Percentiles rank a stretch among this genome's conserved stretches.
Evolutionary conservation across 1,140 invertebrate genomes (phyloP).

Genomic region (Zeugodacus cucurbitae): DNA sequence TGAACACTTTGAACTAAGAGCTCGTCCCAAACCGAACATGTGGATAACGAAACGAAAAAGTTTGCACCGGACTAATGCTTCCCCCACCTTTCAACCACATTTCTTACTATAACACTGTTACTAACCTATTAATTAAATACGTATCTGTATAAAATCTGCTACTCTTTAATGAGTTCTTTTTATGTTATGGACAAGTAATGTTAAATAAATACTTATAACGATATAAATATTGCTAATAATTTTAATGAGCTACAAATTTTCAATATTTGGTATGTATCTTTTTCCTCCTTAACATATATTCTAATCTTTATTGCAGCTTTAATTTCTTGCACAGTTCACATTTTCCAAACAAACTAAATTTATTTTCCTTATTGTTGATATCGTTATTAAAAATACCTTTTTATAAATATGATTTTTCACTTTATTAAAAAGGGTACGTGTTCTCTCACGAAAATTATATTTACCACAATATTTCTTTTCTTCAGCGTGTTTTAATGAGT

Average conservation of each 20-base stretch:
- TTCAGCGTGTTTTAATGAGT: constrained; percentile 42
- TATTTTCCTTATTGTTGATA: not conserved
- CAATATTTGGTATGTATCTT: not conserved
- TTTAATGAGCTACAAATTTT: too few relatives aligned
- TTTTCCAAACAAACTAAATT: not conserved
- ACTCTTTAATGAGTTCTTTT: not conserved
- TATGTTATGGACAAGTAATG: not conserved
- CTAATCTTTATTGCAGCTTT: not conserved
- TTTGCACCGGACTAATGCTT: not conserved
- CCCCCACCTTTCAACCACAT: not conserved
- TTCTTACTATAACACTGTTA: not conserved
- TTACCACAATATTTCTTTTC: constrained; percentile 36
- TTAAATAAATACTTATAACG: not conserved
- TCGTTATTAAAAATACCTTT: not conserved
- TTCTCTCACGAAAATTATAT: not conserved
- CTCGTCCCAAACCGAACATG: constrained; percentile 18
- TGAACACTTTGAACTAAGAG: not conserved
- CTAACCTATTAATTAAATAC: not conserved
- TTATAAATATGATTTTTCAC: not conserved
- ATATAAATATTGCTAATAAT: not conserved
- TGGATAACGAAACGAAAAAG: not conserved
- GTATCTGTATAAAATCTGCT: not conserved
- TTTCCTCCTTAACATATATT: not conserved
- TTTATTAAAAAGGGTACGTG: not conserved
- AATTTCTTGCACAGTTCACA: not conserved